Conservation (phyloP, 2,113 vertebrate species). For the Actenoides hombroni region DNA sequence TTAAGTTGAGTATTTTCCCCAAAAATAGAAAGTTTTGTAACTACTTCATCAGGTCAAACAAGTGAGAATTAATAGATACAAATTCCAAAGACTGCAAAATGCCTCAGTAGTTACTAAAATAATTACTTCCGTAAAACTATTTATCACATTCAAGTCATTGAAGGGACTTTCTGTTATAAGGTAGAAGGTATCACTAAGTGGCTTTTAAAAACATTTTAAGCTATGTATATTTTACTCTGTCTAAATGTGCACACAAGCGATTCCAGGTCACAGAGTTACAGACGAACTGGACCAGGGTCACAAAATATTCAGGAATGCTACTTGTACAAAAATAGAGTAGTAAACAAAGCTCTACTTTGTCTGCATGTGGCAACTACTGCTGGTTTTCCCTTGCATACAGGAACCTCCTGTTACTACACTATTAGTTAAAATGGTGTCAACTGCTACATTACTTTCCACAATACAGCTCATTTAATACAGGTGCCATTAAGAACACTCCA, state of each 20-base stretch:
- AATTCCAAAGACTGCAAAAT: neutral
- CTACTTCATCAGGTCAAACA: neutral
- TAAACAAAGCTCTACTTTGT: neutral
- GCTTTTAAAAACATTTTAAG: neutral
- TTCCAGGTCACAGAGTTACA: neutral
- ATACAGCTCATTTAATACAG: neutral
- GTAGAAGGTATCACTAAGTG: accelerated
- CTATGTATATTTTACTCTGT: neutral
- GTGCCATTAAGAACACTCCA: neutral
- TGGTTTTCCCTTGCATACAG: neutral
- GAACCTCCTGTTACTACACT: neutral
- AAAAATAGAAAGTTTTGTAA: neutral
- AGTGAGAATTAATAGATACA: neutral
- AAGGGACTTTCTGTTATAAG: neutral
- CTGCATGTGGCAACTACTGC: neutral
- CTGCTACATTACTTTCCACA: neutral
- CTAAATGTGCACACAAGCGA: neutral
- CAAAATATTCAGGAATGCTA: neutral
- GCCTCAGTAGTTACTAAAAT: neutral
- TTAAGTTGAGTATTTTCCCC: neutral
- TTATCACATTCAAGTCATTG: neutral
- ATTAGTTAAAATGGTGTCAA: neutral
- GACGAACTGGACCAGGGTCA: neutral
- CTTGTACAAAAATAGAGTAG: neutral
- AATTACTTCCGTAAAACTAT: neutral